These are phyloP conservation scores for Anoplopoma fimbria DNA, from an alignment of 2,113 vertebrate genomes.

Conservation along the genomic window DNA sequence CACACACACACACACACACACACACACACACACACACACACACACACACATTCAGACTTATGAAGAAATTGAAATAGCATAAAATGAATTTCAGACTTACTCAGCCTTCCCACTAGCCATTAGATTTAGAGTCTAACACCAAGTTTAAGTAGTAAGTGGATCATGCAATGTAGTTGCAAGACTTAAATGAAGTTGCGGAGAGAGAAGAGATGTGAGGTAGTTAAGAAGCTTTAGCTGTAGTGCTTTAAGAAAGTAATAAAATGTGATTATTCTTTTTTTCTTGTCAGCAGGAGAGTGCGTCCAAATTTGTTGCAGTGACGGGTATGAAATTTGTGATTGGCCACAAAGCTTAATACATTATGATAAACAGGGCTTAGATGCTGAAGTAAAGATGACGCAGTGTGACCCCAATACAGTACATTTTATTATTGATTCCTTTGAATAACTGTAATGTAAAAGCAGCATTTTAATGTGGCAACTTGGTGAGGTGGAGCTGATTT, in stretches of 20 bases:
- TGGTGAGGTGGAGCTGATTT: neutral
- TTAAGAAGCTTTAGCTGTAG: neutral
- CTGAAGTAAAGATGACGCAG: neutral
- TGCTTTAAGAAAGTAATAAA: slow-evolving; percentile 5
- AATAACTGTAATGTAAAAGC: neutral
- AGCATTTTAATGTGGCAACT: neutral
- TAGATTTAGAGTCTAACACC: neutral
- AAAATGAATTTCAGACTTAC: neutral
- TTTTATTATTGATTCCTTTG: neutral
- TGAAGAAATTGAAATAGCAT: neutral
- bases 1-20: neutral
- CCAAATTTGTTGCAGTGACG: neutral
- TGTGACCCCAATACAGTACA: neutral
- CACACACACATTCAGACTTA: neutral
- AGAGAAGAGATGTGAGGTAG: neutral
- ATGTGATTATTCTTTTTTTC: neutral
- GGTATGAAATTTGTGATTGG: neutral
- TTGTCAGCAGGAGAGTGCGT: neutral
- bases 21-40: neutral
- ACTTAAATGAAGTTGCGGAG: neutral
- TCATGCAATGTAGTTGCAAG: neutral
- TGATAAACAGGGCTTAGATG: slow-evolving; percentile 6
- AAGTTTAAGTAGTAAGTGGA: neutral
- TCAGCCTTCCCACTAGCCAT: neutral
- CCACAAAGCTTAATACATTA: neutral